These are phyloP conservation scores for Paradoxurus hermaphroditus DNA, from an alignment of 2,113 vertebrate species.

Conservation along the genomic window DNA sequence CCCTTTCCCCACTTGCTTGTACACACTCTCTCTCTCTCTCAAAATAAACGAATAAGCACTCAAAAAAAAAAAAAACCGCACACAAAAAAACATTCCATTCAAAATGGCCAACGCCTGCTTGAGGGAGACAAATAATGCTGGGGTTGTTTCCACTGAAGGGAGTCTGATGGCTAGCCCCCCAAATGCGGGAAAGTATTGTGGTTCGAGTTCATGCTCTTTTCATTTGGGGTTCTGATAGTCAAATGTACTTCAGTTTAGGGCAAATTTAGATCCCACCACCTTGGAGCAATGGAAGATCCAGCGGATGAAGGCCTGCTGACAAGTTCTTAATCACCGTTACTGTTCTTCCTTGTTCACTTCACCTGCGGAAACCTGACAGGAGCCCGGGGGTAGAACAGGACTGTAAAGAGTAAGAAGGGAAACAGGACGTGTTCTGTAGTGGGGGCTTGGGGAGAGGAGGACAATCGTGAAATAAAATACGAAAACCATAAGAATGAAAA, in stretches of 20 bases:
- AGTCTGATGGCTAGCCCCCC: not conserved
- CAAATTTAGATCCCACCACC: not conserved
- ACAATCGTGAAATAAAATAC: not conserved
- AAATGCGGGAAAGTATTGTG: not conserved
- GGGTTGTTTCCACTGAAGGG: not conserved
- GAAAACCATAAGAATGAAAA: not conserved
- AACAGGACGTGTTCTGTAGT: not conserved
- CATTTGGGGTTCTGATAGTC: not conserved
- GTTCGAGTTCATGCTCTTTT: not conserved
- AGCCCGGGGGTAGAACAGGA: fast-evolving
- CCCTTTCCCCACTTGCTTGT: too few relatives aligned
- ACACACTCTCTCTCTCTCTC: too few relatives aligned
- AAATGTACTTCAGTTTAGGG: not conserved
- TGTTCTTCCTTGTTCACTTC: not conserved
- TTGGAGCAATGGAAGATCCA: not conserved
- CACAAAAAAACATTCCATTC: not conserved
- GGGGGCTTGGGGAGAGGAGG: not conserved
- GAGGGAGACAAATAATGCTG: not conserved
- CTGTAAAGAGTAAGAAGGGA: not conserved
- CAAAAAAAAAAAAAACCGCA: too few relatives aligned
- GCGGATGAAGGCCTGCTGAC: not conserved
- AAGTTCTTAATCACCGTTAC: not conserved
- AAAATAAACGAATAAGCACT: too few relatives aligned
- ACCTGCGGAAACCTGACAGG: not conserved
- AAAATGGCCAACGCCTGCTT: not conserved